These are phyloP conservation scores for Xestia ashworthii DNA, from an alignment of 2,888 invertebrate species.

Conservation along the genomic window DNA sequence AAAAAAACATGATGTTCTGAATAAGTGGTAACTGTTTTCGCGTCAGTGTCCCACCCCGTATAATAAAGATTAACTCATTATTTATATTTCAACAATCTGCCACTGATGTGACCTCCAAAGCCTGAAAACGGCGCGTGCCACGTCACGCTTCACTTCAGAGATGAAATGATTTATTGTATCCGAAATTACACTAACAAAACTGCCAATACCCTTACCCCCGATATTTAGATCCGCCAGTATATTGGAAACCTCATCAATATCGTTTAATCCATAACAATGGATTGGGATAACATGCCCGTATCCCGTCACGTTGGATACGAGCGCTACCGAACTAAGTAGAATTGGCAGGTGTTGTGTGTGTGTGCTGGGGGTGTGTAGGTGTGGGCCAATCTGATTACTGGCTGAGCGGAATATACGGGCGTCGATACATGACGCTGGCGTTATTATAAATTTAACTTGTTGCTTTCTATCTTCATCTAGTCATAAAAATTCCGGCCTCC, in stretches of 20 bases:
- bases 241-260: constrained; percentile 48
- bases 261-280: constrained; percentile 46
- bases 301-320: constrained; percentile 47
- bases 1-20: too few relatives aligned
- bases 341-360: constrained; percentile 65
- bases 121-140: neutral
- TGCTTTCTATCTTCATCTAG: constrained; percentile 18
- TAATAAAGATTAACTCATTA: neutral
- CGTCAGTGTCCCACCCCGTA: too few relatives aligned
- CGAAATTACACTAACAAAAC: constrained; percentile 3
- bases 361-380: constrained; percentile 5
- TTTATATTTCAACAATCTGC: neutral
- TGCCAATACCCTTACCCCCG: neutral
- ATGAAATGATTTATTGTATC: neutral
- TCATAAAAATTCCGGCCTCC: neutral
- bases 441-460: constrained; percentile 31
- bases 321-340: constrained; percentile 41
- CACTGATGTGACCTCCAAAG: neutral
- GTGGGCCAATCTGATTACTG: constrained; percentile 64
- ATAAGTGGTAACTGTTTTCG: too few relatives aligned
- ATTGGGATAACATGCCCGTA: constrained; percentile 48
- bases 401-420: constrained; percentile 63
- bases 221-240: constrained; percentile 30
- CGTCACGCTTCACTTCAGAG: neutral
- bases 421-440: constrained; percentile 31